These are phyloP conservation scores for Rotaria macrura DNA, from an alignment of 2,888 invertebrate species.

Conservation along the genomic window DNA sequence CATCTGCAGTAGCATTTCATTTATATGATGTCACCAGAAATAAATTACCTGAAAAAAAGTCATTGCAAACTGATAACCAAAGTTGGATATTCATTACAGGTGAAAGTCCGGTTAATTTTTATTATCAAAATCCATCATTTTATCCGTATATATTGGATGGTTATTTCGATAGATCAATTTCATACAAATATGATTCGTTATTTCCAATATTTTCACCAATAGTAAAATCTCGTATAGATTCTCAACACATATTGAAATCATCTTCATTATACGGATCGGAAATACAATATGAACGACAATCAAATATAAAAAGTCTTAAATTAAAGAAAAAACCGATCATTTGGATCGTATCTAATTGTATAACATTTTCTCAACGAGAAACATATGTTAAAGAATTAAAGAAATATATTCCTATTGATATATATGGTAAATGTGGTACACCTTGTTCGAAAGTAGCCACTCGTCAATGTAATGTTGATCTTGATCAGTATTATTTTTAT, in stretches of 20 bases:
- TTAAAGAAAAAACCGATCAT: slow-evolving; percentile 35
- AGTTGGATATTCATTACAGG: neutral
- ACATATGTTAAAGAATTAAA: slow-evolving; percentile 35
- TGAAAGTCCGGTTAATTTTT: neutral
- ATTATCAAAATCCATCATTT: slow-evolving; percentile 4
- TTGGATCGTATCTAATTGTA: slow-evolving; percentile 38
- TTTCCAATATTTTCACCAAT: neutral
- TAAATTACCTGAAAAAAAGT: neutral
- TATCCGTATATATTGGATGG: neutral
- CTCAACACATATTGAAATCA: no score
- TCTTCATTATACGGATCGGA: neutral
- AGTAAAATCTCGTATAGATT: neutral
- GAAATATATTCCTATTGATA: slow-evolving; percentile 36
- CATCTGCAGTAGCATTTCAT: neutral
- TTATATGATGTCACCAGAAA: neutral
- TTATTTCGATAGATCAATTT: neutral
- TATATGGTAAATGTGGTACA: slow-evolving; percentile 36
- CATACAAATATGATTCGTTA: neutral
- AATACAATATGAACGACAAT: neutral
- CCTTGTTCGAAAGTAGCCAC: neutral
- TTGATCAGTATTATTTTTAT: slow-evolving; percentile 20
- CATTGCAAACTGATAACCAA: neutral
- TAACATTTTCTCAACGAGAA: slow-evolving; percentile 35
- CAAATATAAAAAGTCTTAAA: slow-evolving; percentile 17
- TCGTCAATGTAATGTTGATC: slow-evolving; percentile 13